Evolutionary conservation across 2,888 invertebrate genomes (phyloP).

Genomic region (Diogma glabrata): DNA sequence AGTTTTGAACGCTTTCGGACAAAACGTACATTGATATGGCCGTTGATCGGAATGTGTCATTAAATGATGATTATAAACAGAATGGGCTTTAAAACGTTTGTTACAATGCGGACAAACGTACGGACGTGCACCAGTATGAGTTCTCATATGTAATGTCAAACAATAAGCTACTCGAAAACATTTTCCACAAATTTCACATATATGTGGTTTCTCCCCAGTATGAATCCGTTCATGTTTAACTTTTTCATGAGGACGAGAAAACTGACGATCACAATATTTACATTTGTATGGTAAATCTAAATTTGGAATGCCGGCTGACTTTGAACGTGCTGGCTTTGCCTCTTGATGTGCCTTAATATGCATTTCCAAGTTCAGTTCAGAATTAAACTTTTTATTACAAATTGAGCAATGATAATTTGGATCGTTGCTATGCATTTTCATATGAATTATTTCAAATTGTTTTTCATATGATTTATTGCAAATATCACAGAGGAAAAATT

Average conservation of each 20-base stretch:
- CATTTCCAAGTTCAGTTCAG: slow-evolving; percentile 53
- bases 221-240: slow-evolving; percentile 78
- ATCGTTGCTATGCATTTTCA: slow-evolving; percentile 49
- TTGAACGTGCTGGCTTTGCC: slow-evolving; percentile 13
- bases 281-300: slow-evolving; percentile 48
- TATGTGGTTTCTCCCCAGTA: slow-evolving; percentile 67
- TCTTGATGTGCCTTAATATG: slow-evolving; percentile 56
- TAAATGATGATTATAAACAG: slow-evolving; percentile 67
- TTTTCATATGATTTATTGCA: slow-evolving; percentile 43
- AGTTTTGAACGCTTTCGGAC: slow-evolving; percentile 70
- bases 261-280: slow-evolving; percentile 57
- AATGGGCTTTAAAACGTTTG: slow-evolving; percentile 64
- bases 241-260: slow-evolving; percentile 65
- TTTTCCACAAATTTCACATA: slow-evolving; percentile 70
- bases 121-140: slow-evolving; percentile 65
- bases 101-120: slow-evolving; percentile 62
- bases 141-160: slow-evolving; percentile 65
- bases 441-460: slow-evolving; percentile 47
- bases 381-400: slow-evolving; percentile 62
- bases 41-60: slow-evolving; percentile 65
- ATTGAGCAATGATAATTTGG: slow-evolving; percentile 49
- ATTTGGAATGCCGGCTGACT: slow-evolving; percentile 11
- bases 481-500: slow-evolving; percentile 39
- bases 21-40: slow-evolving; percentile 61
- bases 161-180: slow-evolving; percentile 70